A percentile compares a stretch with the other conserved stretches of the same genome.
These are phyloP conservation scores for Apis cerana DNA, from an alignment of 1,140 invertebrate species.

Conservation along the genomic window DNA sequence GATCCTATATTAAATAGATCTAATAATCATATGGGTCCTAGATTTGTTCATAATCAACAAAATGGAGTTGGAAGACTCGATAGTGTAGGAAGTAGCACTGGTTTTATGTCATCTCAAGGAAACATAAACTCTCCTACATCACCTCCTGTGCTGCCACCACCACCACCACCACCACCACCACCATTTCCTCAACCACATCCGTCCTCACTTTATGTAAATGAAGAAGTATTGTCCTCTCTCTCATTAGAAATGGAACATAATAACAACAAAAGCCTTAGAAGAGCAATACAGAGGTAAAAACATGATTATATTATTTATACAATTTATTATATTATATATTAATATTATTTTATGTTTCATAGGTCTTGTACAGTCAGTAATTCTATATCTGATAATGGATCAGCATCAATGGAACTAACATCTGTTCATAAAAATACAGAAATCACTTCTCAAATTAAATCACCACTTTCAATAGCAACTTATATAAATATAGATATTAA, in stretches of 20 bases:
- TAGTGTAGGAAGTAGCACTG: constrained; percentile 81
- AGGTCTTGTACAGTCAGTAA: constrained; percentile 74
- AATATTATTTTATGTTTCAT: constrained; percentile 16
- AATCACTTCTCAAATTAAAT: constrained; percentile 35
- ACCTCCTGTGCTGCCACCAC: constrained; percentile 73
- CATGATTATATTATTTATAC: neutral
- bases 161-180: constrained; percentile 73
- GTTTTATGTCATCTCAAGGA: constrained; percentile 81
- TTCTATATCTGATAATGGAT: constrained; percentile 70
- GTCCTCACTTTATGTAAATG: constrained; percentile 77
- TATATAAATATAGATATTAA: constrained; percentile 78
- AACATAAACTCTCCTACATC: constrained; percentile 80
- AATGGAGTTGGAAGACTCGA: constrained; percentile 77
- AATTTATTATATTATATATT: constrained; percentile 2
- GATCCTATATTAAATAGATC: constrained; percentile 78
- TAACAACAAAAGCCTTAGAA: constrained; percentile 77
- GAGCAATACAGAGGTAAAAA: constrained; percentile 75
- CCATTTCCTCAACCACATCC: constrained; percentile 70
- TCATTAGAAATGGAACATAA: constrained; percentile 76
- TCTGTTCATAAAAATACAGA: constrained; percentile 55
- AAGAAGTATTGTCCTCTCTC: constrained; percentile 73
- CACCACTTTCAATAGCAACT: constrained; percentile 63
- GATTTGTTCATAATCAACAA: constrained; percentile 79
- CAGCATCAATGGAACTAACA: constrained; percentile 62
- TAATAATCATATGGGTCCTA: constrained; percentile 68